Evolutionary conservation across 2,888 invertebrate genomes (phyloP).

Genomic region (Leptothorax acervorum): DNA sequence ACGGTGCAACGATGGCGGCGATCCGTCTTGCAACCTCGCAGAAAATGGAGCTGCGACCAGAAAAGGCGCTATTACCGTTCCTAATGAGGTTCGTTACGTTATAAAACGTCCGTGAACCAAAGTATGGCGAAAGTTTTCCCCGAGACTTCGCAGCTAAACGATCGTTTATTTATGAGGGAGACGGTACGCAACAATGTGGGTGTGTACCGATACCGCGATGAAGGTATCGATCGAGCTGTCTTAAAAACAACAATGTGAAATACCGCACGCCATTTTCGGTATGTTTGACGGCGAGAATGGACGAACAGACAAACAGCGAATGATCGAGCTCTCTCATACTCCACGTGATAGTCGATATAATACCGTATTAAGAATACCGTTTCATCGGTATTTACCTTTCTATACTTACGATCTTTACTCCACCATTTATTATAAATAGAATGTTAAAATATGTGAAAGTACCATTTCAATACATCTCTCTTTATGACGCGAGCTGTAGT

Average conservation of each 20-base stretch:
- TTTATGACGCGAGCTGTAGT: neutral
- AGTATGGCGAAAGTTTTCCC: conserved; percentile 20
- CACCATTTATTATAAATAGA: neutral
- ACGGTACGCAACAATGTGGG: conserved; percentile 21
- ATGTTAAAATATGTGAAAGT: neutral
- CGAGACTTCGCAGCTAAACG: neutral
- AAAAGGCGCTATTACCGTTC: conserved; percentile 40
- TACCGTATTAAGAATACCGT: neutral
- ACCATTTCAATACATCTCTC: neutral
- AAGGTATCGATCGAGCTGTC: conserved; percentile 44
- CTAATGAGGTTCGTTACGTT: conserved; percentile 43
- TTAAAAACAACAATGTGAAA: conserved; percentile 48
- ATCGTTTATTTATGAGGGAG: conserved; percentile 29
- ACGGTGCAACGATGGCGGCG: neutral
- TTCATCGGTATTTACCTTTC: neutral
- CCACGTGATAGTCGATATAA: conserved; percentile 10
- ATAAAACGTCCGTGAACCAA: conserved; percentile 18
- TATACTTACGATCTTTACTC: neutral
- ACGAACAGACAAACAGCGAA: conserved; percentile 9
- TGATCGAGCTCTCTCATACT: neutral
- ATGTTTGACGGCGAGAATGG: conserved; percentile 30
- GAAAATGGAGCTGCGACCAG: conserved; percentile 32
- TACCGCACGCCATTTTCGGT: conserved; percentile 39
- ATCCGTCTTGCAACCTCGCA: conserved; percentile 33
- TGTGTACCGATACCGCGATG: conserved; percentile 41